A percentile compares a stretch with the other conserved stretches of the same genome.
Conservation (phyloP, 1,140 invertebrate genomes). For the Bombus cullumanus region DNA sequence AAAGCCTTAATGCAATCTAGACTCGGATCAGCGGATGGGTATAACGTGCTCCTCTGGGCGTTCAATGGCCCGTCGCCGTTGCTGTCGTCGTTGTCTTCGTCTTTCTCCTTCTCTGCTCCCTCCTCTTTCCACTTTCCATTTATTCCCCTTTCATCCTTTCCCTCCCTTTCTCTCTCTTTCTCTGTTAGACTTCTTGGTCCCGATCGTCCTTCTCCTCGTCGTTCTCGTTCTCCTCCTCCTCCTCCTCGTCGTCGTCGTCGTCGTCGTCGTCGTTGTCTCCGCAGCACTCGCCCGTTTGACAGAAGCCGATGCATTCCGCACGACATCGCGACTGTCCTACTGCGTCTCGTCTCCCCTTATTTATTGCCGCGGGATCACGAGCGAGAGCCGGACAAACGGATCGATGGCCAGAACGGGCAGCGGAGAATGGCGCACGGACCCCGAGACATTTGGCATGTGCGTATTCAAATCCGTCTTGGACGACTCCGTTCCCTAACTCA, state of each 20-base stretch:
- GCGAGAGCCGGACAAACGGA: slow-evolving; percentile 67
- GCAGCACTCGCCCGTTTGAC: slow-evolving; percentile 63
- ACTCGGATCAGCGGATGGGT: slow-evolving; percentile 64
- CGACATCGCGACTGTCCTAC: slow-evolving; percentile 79
- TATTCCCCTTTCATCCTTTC: background rate
- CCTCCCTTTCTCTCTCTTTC: no score
- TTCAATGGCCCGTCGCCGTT: slow-evolving; percentile 55
- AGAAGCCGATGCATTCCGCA: slow-evolving; percentile 80
- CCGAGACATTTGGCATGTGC: slow-evolving; percentile 75
- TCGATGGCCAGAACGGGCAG: slow-evolving; percentile 63
- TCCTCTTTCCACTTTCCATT: background rate
- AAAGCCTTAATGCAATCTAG: slow-evolving; percentile 73
- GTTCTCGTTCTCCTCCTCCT: slow-evolving; percentile 32
- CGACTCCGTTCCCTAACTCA: slow-evolving; percentile 48
- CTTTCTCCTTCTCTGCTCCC: background rate
- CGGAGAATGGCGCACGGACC: slow-evolving; percentile 44
- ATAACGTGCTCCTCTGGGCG: slow-evolving; percentile 53
- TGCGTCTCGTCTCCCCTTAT: slow-evolving; percentile 78
- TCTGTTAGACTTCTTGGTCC: slow-evolving; percentile 22
- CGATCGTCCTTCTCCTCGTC: slow-evolving; percentile 10
- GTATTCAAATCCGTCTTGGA: slow-evolving; percentile 71
- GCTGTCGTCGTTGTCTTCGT: slow-evolving; percentile 23
- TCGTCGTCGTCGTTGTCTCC: slow-evolving; percentile 36
- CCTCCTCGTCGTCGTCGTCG: slow-evolving; percentile 31
- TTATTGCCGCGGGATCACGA: slow-evolving; percentile 77